Evolutionary conservation across 2,113 vertebrate species (phyloP), one percentile per base, ranked within the genome.

Genomic region (Callipepla californica): DNA sequence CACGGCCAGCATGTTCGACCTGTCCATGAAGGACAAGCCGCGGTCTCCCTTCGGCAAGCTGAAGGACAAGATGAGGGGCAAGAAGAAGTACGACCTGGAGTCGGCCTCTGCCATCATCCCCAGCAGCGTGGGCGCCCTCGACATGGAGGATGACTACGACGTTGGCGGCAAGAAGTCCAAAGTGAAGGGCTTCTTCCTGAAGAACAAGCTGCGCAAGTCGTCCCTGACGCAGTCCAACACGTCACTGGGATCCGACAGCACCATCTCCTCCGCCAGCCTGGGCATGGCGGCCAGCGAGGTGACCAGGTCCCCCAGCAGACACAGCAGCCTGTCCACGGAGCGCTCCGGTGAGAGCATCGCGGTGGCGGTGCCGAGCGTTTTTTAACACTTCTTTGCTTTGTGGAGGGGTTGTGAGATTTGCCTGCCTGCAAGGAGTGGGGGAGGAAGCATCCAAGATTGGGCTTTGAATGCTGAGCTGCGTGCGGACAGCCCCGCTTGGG

Each of bases 1-100:
- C 82, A 99, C 99, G 0, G 99, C 99, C 97, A 99, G 99, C 97
- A 99, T 99, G 99, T 99, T 99, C 1, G 99, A 99, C 97, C 98
- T 99, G 11, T 99, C 99, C 42, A 80, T 98, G 90, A 99, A 99
- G 96, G 99, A 99, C 94, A 99, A 99, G 92, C 94, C 98, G 0
- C 97, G 98, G 61, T 99, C 99, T 1, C 98, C 99, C 83, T 99
- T 99, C 17, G 97, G 98, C 59, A 99, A 98, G 96, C 98, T 99
- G 73, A 99, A 98, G 95, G 99, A 99, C 96, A 99, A 99, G 90
- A 97, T 99, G 94, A 98, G 97, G 20, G 99, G 98, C 83, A 97
- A 98, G 97, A 99, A 98, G 95, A 98, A 98, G 17, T 97, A 97
- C 3, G 98, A 98, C 6, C 95, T 98, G 18, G 99, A 99, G 48